Percentiles rank a stretch among this genome's conserved stretches.
Evolutionary conservation across 2,113 vertebrate species (phyloP).

Genomic region (Cairina moschata): DNA sequence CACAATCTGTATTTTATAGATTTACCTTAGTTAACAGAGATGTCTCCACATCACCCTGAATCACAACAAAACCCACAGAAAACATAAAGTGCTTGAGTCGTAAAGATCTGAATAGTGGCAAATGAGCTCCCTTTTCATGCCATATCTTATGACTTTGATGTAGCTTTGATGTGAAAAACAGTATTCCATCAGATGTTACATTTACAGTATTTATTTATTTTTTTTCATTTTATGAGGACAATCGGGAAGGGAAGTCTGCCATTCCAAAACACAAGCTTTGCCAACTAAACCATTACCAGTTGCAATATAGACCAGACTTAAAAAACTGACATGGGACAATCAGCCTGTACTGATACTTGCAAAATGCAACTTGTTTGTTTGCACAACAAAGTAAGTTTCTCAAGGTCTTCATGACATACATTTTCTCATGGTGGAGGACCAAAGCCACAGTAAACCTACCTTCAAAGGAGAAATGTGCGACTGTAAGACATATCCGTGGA

Average conservation of each 20-base stretch:
- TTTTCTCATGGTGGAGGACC: not conserved
- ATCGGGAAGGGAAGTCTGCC: not conserved
- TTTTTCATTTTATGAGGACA: not conserved
- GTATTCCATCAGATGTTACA: not conserved
- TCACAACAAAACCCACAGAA: not conserved
- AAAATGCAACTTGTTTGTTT: not conserved
- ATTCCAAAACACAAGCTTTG: not conserved
- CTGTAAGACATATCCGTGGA: slow-evolving; percentile 95
- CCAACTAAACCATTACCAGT: not conserved
- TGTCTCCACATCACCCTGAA: not conserved
- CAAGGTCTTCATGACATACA: rapidly evolving
- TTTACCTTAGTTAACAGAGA: not conserved
- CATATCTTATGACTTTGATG: not conserved
- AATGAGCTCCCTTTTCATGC: slow-evolving; percentile 30
- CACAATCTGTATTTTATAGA: not conserved
- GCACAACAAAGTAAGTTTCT: not conserved
- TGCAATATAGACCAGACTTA: not conserved
- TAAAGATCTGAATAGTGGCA: slow-evolving; percentile 8
- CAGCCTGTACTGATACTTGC: not conserved
- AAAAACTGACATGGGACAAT: not conserved
- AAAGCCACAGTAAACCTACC: slow-evolving; percentile 69
- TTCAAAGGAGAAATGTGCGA: slow-evolving; percentile 97
- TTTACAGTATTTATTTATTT: not conserved
- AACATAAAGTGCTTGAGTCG: not conserved
- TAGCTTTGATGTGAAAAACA: not conserved